Evolutionary conservation across 2,113 vertebrate species (phyloP).

Genomic region (Mustela lutreola): DNA sequence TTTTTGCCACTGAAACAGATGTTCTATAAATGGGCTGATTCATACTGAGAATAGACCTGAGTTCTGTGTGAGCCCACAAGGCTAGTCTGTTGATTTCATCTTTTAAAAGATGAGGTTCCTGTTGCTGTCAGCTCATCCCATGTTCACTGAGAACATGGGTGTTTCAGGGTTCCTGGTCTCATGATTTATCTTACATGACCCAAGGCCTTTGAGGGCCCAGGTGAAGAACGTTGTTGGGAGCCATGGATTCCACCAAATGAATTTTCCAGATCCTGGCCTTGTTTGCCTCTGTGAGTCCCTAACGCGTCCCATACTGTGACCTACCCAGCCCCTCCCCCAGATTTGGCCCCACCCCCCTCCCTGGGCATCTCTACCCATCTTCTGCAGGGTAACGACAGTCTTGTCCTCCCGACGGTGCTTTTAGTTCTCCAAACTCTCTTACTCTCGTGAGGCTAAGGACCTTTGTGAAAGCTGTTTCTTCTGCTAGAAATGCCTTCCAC

Average conservation of each 20-base stretch:
- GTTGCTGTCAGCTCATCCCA: background rate
- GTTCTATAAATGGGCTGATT: background rate
- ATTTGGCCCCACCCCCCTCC: background rate
- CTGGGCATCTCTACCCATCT: background rate
- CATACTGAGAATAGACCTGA: background rate
- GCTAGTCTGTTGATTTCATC: background rate
- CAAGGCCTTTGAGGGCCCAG: background rate
- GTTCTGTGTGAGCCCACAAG: background rate
- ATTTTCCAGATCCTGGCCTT: background rate
- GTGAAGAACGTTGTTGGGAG: background rate
- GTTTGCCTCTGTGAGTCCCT: background rate
- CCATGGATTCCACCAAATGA: background rate
- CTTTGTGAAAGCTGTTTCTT: background rate
- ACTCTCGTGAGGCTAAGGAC: background rate
- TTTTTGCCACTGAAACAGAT: background rate
- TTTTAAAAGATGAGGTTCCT: background rate
- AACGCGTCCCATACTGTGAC: background rate
- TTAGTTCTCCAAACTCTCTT: background rate
- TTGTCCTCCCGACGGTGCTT: background rate
- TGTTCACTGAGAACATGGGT: background rate
- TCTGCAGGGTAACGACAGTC: background rate
- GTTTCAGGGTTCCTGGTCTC: background rate
- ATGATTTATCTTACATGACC: background rate
- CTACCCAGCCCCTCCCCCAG: background rate
- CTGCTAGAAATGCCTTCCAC: background rate